Base-by-base conservation (phyloP, 1,140 invertebrate species). In the Lucilia cuprina region DNA sequence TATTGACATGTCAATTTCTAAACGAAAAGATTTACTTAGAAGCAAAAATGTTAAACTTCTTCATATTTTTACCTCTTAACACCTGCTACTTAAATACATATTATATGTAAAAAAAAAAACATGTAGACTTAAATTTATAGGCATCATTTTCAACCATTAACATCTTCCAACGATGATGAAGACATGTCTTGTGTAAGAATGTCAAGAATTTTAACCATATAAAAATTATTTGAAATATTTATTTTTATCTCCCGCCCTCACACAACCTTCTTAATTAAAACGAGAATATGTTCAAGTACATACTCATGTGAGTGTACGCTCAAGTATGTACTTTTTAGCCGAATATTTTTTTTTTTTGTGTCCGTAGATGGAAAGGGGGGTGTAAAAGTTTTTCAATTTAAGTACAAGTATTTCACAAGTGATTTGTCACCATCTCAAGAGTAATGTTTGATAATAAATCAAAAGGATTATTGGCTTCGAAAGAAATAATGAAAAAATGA, bases 351-450 rank as follows among this genome's bases (percentile, higher is more conserved):
- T 41, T 41, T 41, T 41, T 41, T 41, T 41, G 5, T 41, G 41
- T 41, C 5, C 5, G 10, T 8, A 41, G 5, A 2, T 41, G 55
- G n/a, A n/a, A n/a, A n/a, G n/a, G n/a, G 14, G 55, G 19, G 65
- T 21, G 65, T 70, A 70, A 70, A 70, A 70, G 65, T 70, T 70
- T 70, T 70, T 70, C 65, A 70, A 70, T 70, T 70, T 70, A 70
- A 70, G 19, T 70, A 25, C 21, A 70, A 70, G 65, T 70, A 21
- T 12, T 25, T 21, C 65, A 21, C 19, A 21, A 70, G 65, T 21
- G 65, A 70, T 70, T 70, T 70, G 65, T 70, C 65, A 70, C 19
- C 65, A 70, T 70, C 65, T 21, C 65, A 21, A 21, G n/a, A 70
- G 65, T 21, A 70, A 70, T 21, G 65, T 70, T 21, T 25, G 65